Evolutionary conservation across 2,888 invertebrate genomes (phyloP), one percentile per base, ranked within the genome.

Genomic region (Diloba caeruleocephala): DNA sequence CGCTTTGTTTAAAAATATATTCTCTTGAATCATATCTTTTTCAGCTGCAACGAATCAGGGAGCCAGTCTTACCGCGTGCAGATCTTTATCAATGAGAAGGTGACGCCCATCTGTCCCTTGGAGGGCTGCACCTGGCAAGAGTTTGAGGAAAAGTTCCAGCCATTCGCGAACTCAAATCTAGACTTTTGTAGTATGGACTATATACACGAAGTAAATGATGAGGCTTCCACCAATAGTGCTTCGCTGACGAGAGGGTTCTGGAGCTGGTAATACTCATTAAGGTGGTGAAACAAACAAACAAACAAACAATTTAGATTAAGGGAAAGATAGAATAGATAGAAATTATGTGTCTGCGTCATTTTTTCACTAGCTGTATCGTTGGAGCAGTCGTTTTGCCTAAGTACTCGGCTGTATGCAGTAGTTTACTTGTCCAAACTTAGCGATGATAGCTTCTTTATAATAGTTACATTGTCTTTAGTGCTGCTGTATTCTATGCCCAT

Each of bases 111-210:
- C 1, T 92, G 92, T 46, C 87, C 90, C 0, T 12, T 71, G 0
- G 78, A 80, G 2, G 90, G 90, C 1, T 92, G 92, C 69, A 78
- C 83, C 1, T 90, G 89, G 89, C 51, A 82, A 9, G 69, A 88
- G 58, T 91, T 92, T 72, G 70, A 76, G 19, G 57, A 83, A 0
- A 83, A 71, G 8, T 89, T 90, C 73, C 76, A 85, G 59, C 51
- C 33, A 0, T 88, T 78, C 70, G 68, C 61, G 1, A 37, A 66
- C 1, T 67, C 84, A 0, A 74, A 79, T 46, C 60, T 90, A 12
- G 82, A 84, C 32, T 89, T 89, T 75, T 91, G 90, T 56, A 79
- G 69, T 12, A 63, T 78, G 65, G 65, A 74, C 1, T 74, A 77
- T 4, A 74, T 53, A 2, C 51, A 59, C 0, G 50, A 46, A 3